Percentiles rank a stretch among this genome's conserved stretches.
These are phyloP conservation scores for Microctenopoma lineatum DNA, from an alignment of 2,797 vertebrate species.

Conservation along the genomic window DNA sequence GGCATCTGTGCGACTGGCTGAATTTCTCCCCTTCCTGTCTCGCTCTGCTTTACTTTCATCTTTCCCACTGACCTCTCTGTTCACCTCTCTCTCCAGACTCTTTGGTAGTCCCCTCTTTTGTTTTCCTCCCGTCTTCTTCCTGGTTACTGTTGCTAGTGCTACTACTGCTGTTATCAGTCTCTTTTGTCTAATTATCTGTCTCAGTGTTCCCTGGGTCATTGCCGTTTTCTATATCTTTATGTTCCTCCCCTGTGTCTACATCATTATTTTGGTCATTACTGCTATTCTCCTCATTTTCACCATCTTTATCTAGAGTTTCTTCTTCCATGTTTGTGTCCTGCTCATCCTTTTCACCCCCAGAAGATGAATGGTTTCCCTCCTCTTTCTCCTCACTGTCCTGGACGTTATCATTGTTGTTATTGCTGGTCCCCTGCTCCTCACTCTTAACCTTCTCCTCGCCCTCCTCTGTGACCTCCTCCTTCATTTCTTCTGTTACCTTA, in stretches of 20 bases:
- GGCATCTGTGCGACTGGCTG: slow-evolving; percentile 14
- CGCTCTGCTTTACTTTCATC: slow-evolving; percentile 45
- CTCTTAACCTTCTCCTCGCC: slow-evolving; percentile 34
- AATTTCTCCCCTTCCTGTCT: slow-evolving; percentile 24
- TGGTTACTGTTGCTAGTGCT: slow-evolving; percentile 53
- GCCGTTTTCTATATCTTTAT: slow-evolving; percentile 49
- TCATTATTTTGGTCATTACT: slow-evolving; percentile 53
- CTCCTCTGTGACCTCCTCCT: slow-evolving; percentile 42
- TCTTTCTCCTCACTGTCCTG: slow-evolving; percentile 44
- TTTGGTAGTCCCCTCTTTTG: slow-evolving; percentile 30
- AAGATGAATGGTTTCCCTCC: slow-evolving; percentile 37
- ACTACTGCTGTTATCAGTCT: slow-evolving; percentile 21
- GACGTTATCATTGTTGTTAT: slow-evolving; percentile 46
- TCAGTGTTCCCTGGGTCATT: slow-evolving; percentile 39
- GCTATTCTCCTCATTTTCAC: slow-evolving; percentile 29
- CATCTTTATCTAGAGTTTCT: slow-evolving; percentile 42
- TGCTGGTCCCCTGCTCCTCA: slow-evolving; percentile 45
- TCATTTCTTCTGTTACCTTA: slow-evolving; percentile 37
- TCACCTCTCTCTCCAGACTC: slow-evolving; percentile 42
- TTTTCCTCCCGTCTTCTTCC: slow-evolving; percentile 44
- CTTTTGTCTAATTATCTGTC: slow-evolving; percentile 64
- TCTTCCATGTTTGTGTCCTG: slow-evolving; percentile 32
- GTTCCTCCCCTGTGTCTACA: slow-evolving; percentile 51
- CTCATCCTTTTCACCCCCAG: slow-evolving; percentile 47
- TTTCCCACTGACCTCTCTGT: slow-evolving; percentile 39